Evolutionary conservation across 2,113 vertebrate genomes (phyloP), one percentile per base, ranked within the genome.

Genomic region (Microcebus tavaratra): DNA sequence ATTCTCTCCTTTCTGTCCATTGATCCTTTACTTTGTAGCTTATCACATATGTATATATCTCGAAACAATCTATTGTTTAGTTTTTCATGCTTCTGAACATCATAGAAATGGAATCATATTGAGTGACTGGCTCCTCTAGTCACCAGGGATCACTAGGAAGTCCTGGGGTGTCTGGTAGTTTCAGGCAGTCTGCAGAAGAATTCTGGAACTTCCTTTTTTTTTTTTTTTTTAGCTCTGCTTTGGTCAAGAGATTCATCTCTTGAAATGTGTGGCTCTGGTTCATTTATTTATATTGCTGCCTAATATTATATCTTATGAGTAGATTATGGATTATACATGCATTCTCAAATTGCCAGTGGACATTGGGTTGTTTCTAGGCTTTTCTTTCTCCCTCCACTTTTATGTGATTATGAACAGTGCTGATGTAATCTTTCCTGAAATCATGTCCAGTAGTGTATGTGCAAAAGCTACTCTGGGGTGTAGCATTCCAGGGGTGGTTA

Each of bases 121-220:
- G 31, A 42, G 53, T 42, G 90, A 65, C 34, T 90, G 88, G 31
- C 61, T 95, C 48, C 76, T 95, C 67, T 76, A 34, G 65, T 96
- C 90, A 88, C 78, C 90, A 95, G 88, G 70, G 88, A 84, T 97
- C 91, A 95, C 91, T 91, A 95, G 31, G 82, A 89, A 95, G 45
- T 95, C 91, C 68, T 90, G 25, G 55, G 14, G 31, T 84, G 34
- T 80, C 45, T 81, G 61, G 15, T 65, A 39, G 36, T 93, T 59
- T 90, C 72, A 86, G 39, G 39, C 25, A 70, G 48, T 89, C 87
- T 80, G 36, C 75, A 80, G 50, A 80, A 42, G 45, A 45, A 95
- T 96, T 93, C 91, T 59, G 53, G 63, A 97, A 94, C n/a, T 68
- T 94, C n/a, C 8, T 95, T 18, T 67, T 50, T 13, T 72, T 65